These are phyloP conservation scores for Philhelius pedissequus DNA, from an alignment of 2,888 invertebrate genomes.

Conservation along the genomic window DNA sequence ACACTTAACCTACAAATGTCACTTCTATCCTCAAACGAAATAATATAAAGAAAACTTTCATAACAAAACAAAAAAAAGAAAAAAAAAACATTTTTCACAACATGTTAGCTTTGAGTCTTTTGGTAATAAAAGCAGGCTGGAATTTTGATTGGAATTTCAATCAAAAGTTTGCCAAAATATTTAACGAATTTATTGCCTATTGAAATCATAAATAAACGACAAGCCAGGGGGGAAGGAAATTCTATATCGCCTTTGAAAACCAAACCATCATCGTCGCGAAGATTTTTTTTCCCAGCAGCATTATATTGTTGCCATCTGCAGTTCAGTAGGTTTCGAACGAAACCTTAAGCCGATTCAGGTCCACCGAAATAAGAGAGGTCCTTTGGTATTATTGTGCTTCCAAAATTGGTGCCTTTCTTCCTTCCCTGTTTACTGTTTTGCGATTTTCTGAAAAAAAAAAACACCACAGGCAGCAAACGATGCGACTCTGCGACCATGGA, in stretches of 20 bases:
- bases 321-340: background rate
- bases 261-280: conserved; percentile 44
- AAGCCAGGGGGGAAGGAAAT: conserved; percentile 17
- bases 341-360: background rate
- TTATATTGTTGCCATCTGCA: background rate
- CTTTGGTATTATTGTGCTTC: conserved; percentile 20
- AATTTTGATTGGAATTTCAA: conserved; percentile 66
- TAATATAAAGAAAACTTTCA: background rate
- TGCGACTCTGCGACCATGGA: background rate
- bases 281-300: background rate
- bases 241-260: conserved; percentile 29
- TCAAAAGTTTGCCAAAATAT: conserved; percentile 62
- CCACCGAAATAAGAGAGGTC: conserved; percentile 4
- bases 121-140: conserved; percentile 27
- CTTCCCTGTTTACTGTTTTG: background rate
- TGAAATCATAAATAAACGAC: conserved; percentile 45
- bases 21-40: background rate
- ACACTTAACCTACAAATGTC: background rate
- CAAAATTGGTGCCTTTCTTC: conserved; percentile 35
- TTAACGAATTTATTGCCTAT: conserved; percentile 68
- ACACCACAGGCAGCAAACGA: background rate
- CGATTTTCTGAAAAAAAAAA: background rate
- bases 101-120: background rate
- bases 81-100: background rate
- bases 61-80: background rate